Evolutionary conservation across 2,888 invertebrate genomes (phyloP).

Genomic region (Bruchidius siliquastri): DNA sequence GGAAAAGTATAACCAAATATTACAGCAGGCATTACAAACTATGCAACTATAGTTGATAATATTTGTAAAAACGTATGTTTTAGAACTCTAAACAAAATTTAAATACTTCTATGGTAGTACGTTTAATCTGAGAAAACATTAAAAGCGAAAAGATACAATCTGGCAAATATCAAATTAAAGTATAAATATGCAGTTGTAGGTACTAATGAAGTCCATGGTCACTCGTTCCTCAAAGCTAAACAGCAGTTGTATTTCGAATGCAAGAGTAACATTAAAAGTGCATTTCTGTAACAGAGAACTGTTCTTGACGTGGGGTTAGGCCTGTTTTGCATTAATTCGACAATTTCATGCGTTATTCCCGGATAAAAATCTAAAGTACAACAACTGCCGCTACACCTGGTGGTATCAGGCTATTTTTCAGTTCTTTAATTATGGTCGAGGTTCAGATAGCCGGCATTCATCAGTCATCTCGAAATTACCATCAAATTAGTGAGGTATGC

Average conservation of each 20-base stretch:
- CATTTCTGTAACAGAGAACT: neutral
- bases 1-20: too few relatives aligned
- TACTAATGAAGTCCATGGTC: neutral
- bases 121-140: neutral
- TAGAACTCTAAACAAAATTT: too few relatives aligned
- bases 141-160: neutral
- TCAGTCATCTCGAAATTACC: neutral
- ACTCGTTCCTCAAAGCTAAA: neutral
- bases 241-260: neutral
- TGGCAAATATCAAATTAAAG: neutral
- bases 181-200: neutral
- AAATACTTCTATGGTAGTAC: too few relatives aligned
- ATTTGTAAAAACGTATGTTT: too few relatives aligned
- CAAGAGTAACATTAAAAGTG: neutral
- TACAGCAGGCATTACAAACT: too few relatives aligned
- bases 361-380: slow-evolving; percentile 17
- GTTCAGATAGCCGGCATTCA: neutral
- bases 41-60: too few relatives aligned
- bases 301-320: slow-evolving; percentile 2
- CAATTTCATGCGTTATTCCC: slow-evolving; percentile 26
- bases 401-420: slow-evolving; percentile 3
- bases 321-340: slow-evolving; percentile 14
- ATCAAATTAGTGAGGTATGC: neutral
- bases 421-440: slow-evolving; percentile 2
- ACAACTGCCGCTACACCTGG: neutral